Evolutionary conservation across 1,140 invertebrate genomes (phyloP), one percentile per base, ranked within the genome.

Genomic region (Atopsyche davidsoni): DNA sequence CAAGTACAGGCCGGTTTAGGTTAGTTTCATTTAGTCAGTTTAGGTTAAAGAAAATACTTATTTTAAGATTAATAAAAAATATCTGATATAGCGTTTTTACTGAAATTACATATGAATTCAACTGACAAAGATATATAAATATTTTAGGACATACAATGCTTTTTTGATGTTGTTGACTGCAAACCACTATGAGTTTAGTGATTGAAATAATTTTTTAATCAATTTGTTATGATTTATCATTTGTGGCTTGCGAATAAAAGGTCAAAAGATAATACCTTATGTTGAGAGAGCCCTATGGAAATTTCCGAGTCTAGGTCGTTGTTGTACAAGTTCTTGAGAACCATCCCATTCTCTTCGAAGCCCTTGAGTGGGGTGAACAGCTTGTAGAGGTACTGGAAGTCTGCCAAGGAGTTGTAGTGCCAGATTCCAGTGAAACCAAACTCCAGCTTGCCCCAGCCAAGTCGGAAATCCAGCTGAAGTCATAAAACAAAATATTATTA

Each of bases 351-450:
- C 62, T 87, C 79, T 58, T 86, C 76, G 42, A 87, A 82, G 4
- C 80, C 81, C 55, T 81, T 72, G 4, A 90, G 60, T 0, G 86
- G 86, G 0, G 86, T 87, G 59, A 80, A 87, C 9, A 89, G 65
- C 53, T 83, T 79, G 60, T 86, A 87, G 11, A 81, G 78, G 59
- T 89, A 87, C 51, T 88, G 80, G 40, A 89, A 86, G 64, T 89
- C 78, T 3, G 76, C 76, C 0, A 79, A 57, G 28, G 79, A 80
- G n/a, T 72, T 66, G 62, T 79, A 86, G 46, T 81, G 79, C 84
- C 83, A 87, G 28, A 85, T 78, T 23, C 85, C 86, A 2, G 80
- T 79, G 55, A 89, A 86, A 19, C 87, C 87, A 23, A 82, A 70
- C 2, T 81, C 77, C 54, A 86, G 73, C n/a, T 77, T 77, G 42